Base-by-base conservation (phyloP, 2,888 invertebrate genomes). In the Cyrtodaria siliqua region DNA sequence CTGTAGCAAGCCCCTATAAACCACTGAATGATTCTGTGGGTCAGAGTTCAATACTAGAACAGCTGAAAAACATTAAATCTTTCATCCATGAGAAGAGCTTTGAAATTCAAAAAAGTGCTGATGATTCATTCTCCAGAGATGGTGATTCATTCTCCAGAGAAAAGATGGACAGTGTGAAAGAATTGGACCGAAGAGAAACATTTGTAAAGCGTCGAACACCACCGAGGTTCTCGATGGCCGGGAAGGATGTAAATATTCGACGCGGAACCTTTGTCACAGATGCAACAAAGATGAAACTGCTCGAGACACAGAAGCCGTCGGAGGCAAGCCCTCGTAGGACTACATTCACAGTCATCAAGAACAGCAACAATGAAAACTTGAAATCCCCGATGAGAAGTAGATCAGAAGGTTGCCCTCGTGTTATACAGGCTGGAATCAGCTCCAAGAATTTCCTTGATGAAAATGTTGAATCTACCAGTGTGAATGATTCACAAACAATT, bases 241-340 rank as follows among this genome's bases (percentile, higher is more conserved):
- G 59, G 8, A 55, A 49, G 14, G 68, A 64, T 1, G 38, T 33
- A 9, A 50, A 63, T n/a, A 55, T 80, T 9, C 40, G 72, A 42
- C 49, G 66, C 47, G 75, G 71, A 38, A 75, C 75, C 1, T 75
- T 78, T 75, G 63, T 75, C 2, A 60, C 66, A 12, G 78, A 66
- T 23, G 38, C 69, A 4, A 53, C 52, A 27, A 81, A 78, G 27
- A 29, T 75, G 14, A 74, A 75, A 42, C n/a, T 75, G 12, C 38
- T 75, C 9, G 72, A 78, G 47, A 53, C 50, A 44, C 78, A 78
- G 38, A 60, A 71, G 20, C 77, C 77, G 33, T 74, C 77, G 18
- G 74, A 64, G 20, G 84, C 83, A 9, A 86, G 86, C 64, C 88
- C 88, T 20, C 74, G 87, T 33, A 69, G 88, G 16, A 85, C 85